Conservation (phyloP, 2,113 vertebrate genomes). For the Holacanthus passer region DNA sequence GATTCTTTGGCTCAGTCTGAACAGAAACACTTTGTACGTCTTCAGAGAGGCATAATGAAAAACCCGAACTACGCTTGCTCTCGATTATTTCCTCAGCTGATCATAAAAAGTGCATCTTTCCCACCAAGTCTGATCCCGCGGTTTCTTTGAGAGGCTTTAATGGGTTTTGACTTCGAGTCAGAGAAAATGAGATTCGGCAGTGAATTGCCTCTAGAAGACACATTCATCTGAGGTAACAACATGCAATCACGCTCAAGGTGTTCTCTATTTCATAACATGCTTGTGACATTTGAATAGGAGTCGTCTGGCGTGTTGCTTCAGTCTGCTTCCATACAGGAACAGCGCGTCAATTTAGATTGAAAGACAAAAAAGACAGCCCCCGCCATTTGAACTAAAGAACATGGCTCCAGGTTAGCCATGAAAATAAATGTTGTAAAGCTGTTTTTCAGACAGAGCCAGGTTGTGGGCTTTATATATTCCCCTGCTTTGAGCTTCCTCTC, state of each 20-base stretch:
- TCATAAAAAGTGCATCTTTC: constrained; percentile 61
- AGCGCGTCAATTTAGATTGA: constrained; percentile 5
- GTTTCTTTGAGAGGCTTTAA: constrained; percentile 43
- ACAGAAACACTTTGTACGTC: constrained; percentile 59
- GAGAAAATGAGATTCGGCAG: constrained; percentile 51
- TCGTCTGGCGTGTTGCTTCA: background rate
- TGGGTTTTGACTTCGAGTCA: constrained; percentile 39
- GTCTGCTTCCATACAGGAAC: background rate
- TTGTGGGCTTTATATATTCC: constrained; percentile 19
- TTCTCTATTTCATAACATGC: constrained; percentile 15
- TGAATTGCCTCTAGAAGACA: constrained; percentile 39
- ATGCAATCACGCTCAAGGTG: constrained; percentile 42
- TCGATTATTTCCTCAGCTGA: constrained; percentile 65
- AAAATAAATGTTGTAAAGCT: constrained; percentile 24
- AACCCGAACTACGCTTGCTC: constrained; percentile 39
- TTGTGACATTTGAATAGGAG: constrained; percentile 27
- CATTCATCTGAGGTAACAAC: constrained; percentile 34
- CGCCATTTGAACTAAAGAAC: background rate
- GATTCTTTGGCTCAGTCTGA: constrained; percentile 34
- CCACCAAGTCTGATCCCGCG: constrained; percentile 36
- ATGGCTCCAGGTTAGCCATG: constrained; percentile 11
- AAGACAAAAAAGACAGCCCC: background rate
- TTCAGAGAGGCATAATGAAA: constrained; percentile 57
- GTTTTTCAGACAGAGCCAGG: constrained; percentile 9
- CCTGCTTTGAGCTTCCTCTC: constrained; percentile 14